Evolutionary conservation across 2,888 invertebrate species (phyloP).

Genomic region (Lacanobia wlatinum): DNA sequence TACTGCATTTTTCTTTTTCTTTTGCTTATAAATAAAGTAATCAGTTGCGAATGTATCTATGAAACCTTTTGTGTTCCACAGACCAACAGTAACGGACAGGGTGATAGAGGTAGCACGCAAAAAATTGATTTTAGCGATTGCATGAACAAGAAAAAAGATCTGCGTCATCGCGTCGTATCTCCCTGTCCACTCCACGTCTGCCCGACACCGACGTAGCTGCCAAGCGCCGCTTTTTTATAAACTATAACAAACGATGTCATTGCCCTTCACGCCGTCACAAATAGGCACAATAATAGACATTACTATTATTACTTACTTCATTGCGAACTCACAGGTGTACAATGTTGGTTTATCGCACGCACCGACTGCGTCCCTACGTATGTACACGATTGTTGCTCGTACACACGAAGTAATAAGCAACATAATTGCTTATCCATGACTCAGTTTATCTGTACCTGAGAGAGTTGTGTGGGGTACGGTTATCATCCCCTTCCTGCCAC

Average conservation of each 20-base stretch:
- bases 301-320: constrained; percentile 13
- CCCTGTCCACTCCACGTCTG: neutral
- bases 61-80: constrained; percentile 4
- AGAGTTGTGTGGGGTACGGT: neutral
- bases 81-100: neutral
- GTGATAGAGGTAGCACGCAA: neutral
- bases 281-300: constrained; percentile 29
- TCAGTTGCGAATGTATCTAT: neutral
- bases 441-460: neutral
- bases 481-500: neutral
- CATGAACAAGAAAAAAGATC: neutral
- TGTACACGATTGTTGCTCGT: neutral
- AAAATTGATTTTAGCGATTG: constrained; percentile 1
- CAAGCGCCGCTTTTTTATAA: constrained; percentile 38
- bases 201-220: neutral
- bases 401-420: too few species aligned
- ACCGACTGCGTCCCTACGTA: too few species aligned
- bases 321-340: neutral
- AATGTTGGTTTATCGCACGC: neutral
- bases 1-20: neutral
- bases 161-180: constrained; percentile 10
- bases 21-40: neutral
- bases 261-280: constrained; percentile 31
- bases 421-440: neutral
- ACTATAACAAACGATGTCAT: constrained; percentile 38